Percentiles rank a stretch among this genome's conserved stretches.
phyloP scores from a whole-genome alignment of 2,888 invertebrate genomes.

The Microctonus aethiopoides region DNA sequence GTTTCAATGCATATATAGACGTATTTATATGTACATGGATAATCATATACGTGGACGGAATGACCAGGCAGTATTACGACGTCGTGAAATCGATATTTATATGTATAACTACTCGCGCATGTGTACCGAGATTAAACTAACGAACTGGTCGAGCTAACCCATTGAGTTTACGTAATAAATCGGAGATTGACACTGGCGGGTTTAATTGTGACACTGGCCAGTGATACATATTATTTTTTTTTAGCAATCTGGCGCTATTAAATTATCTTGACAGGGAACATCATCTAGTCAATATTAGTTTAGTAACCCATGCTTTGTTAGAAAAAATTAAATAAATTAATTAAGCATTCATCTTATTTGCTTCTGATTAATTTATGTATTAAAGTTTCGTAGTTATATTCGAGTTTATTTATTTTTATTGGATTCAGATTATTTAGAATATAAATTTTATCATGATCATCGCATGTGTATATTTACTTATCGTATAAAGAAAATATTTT shows the following conservation, averaged over 20 bases:
- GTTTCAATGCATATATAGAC: constrained; percentile 37
- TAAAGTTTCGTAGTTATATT: too few relatives aligned
- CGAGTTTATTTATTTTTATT: too few relatives aligned
- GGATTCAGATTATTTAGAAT: not conserved
- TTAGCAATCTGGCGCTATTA: not conserved
- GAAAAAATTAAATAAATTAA: too few relatives aligned
- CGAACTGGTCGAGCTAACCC: not conserved
- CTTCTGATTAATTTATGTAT: too few relatives aligned
- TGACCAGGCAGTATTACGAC: constrained; percentile 28
- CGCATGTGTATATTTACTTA: not conserved
- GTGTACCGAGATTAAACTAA: constrained; percentile 31
- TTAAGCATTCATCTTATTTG: too few relatives aligned
- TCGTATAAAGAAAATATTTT: not conserved
- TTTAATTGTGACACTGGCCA: not conserved
- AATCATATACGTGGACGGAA: constrained; percentile 28
- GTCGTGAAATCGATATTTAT: constrained; percentile 34
- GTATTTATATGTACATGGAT: not conserved
- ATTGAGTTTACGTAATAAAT: not conserved
- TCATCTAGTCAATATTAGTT: too few relatives aligned
- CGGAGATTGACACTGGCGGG: not conserved
- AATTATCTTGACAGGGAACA: not conserved
- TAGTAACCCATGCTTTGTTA: too few relatives aligned
- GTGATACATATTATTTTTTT: not conserved
- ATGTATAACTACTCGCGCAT: constrained; percentile 25
- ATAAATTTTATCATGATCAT: not conserved